Base-by-base conservation (phyloP, 2,797 vertebrate genomes). In the Spea hammondii region DNA sequence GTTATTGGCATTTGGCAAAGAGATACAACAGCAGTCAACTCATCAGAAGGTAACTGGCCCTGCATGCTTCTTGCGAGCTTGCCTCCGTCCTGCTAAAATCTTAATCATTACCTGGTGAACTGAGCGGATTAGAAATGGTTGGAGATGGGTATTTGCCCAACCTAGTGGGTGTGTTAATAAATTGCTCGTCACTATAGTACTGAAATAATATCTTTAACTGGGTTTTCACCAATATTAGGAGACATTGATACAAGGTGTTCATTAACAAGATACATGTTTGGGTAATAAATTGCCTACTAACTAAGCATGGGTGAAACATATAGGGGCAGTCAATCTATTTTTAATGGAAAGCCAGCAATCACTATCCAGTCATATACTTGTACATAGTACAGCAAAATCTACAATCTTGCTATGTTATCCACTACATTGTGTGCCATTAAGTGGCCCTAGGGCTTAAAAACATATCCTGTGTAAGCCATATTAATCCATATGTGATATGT, bases 1-100 rank as follows among this genome's bases (percentile, higher is more conserved):
- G 74, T 82, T 77, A 77, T 73, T 73, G 75, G 59, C 79, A 65
- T 82, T 73, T 82, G 74, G 74, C 79, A 77, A 74, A 54, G 45
- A 65, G 65, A 69, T 73, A 69, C 70, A 73, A 65, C 70, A 73
- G 55, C 70, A 69, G 65, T 49, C 70, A 65, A 49, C 55, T 62
- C 70, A 68, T 65, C 70, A 55, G 44, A 77, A 65, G 55, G 69
- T 68, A 54, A 60, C 62, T 64, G 64, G 47, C 46, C 48, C 47
- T 68, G 55, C 44, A 74, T 54, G 78, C 66, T 75, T 70, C 70
- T 73, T 73, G 8, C 44, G 64, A 46, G 70, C 45, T 72, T 47
- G 10, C 6, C 12, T 5, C 70, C 14, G 47, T 70, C 59, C 49
- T 6, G 44, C 11, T 51, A 75, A 75, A 57, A 48, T 45, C 74